phyloP scores from a whole-genome alignment of 2,888 invertebrate genomes.

The Drosophila pseudotakahashii region DNA sequence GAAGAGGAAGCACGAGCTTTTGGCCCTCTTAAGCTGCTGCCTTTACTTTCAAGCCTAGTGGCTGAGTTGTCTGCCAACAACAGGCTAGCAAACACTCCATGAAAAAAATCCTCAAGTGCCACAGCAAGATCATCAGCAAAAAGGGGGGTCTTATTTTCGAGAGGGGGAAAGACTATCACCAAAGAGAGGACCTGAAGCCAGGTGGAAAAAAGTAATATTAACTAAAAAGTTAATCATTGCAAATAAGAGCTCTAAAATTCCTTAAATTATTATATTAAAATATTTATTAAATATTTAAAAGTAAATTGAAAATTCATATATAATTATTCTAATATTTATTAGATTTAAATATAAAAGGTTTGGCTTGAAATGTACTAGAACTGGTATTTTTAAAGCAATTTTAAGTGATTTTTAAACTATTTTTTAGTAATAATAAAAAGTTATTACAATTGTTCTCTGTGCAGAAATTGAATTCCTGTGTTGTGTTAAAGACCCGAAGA shows the following conservation, averaged over 20 bases:
- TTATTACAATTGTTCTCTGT: not conserved
- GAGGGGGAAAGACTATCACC: constrained; percentile 30
- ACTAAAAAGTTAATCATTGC: not conserved
- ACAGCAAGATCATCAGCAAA: constrained; percentile 31
- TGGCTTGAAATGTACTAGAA: no score
- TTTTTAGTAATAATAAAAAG: no score
- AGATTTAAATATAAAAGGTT: no score
- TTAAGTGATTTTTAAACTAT: no score
- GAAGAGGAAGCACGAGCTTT: constrained; percentile 24
- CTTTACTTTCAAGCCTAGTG: constrained; percentile 46
- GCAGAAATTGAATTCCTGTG: constrained; percentile 15
- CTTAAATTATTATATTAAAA: not conserved
- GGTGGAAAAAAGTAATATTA: constrained; percentile 1
- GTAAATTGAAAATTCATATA: no score
- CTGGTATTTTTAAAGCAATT: no score
- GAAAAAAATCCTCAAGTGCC: constrained; percentile 43
- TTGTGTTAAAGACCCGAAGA: constrained; percentile 16
- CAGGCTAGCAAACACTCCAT: constrained; percentile 72
- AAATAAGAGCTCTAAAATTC: not conserved
- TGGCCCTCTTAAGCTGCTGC: constrained; percentile 18
- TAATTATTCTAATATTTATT: no score
- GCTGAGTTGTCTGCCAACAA: constrained; percentile 69
- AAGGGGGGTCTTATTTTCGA: not conserved
- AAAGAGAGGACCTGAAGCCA: constrained; percentile 44
- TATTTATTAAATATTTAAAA: no score